Base-by-base conservation (phyloP, 2,888 invertebrate genomes). In the Drosophila antonietae region DNA sequence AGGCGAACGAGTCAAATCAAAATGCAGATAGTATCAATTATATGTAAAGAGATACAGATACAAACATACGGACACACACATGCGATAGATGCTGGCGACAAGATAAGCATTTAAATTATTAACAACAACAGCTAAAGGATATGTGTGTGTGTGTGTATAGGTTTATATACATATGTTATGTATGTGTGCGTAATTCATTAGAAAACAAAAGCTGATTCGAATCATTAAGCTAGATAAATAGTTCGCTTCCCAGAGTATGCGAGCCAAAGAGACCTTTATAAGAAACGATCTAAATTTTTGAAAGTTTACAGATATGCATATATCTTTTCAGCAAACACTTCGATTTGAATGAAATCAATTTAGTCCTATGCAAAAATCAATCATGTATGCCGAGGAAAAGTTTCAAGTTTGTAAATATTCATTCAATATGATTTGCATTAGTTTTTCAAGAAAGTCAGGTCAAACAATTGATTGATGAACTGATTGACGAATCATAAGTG, bases 11-110 rank as follows among this genome's bases (percentile, higher is more conserved):
- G 60, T 80, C 78, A 75, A 85, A 84, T 87, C 85, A 88, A 89
- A 77, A 77, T 84, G 82, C 75, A 80, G 89, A 89, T 89, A 88
- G 89, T 88, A 89, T 89, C 89, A 89, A 83, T 89, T 89, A 89
- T 89, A 84, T 88, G 89, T 89, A 86, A 88, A 83, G 33, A 90
- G 88, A 90, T 84, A 80, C 77, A 80, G 69, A 73, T 77, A 83
- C 23, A 28, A 84, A 90, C 87, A 78, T 76, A 23, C 46, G 23
- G 10, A 89, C 84, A 78, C 79, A 81, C 73, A 73, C 75, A 83
- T 78, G 71, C 72, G 79, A 79, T 84, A 86, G 86, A 86, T 86
- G 81, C 81, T 73, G 71, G 77, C 77, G 74, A 46, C 65, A 71
- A 66, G 87, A 87, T 87, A 87, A 84, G 88, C 80, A 88, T 84